Evolutionary conservation across 2,888 invertebrate genomes (phyloP).

Genomic region (Cantharis rufa): DNA sequence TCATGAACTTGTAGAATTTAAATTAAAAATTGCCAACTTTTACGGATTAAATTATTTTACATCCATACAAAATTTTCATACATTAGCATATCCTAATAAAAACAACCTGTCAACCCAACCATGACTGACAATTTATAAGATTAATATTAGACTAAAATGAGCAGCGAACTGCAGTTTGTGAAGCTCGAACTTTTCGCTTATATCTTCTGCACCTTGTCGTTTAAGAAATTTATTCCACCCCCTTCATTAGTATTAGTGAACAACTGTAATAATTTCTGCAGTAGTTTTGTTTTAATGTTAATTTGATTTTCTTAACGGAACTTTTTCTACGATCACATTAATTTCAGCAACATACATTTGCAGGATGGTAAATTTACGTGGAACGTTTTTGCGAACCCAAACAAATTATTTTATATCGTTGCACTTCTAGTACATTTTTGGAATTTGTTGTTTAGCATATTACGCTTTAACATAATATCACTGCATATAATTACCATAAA

Average conservation of each 20-base stretch:
- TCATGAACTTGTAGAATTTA: conserved; percentile 1
- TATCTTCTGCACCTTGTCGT: conserved; percentile 4
- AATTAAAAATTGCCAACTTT: conserved; percentile 3
- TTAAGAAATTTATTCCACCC: conserved; percentile 3
- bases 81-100: conserved; percentile 1
- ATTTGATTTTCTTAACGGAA: neutral
- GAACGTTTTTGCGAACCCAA: neutral
- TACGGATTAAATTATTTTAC: conserved; percentile 4
- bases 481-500: conserved; percentile 20
- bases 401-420: neutral
- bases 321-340: neutral
- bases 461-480: conserved; percentile 1
- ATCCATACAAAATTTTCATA: conserved; percentile 2
- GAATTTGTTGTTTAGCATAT: neutral
- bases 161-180: conserved; percentile 2
- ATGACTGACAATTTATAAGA: conserved; percentile 5
- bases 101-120: conserved; percentile 3
- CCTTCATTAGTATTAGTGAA: conserved; percentile 5
- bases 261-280: conserved; percentile 4
- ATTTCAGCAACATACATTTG: neutral
- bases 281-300: conserved; percentile 3
- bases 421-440: neutral
- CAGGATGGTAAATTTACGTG: neutral
- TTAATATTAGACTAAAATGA: conserved; percentile 5
- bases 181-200: conserved; percentile 1